Evolutionary conservation across 2,888 invertebrate genomes (phyloP), one percentile per base, ranked within the genome.

Genomic region (Unio delphinus): DNA sequence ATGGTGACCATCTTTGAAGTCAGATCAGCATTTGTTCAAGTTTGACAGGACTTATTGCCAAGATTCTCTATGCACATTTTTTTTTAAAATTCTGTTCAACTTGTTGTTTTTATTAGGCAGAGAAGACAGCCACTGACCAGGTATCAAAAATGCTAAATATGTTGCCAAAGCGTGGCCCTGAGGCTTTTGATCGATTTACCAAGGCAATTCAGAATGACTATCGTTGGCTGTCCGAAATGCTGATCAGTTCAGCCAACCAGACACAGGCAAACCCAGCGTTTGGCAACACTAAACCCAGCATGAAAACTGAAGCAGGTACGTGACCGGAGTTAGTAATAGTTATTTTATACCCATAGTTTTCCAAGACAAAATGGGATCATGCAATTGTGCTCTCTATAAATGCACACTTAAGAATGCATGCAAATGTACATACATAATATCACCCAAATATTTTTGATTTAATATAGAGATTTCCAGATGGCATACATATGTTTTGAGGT

Each of bases 151-250:
- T 85, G 80, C 65, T 85, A 26, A 75, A 79, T 45, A 68, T 84
- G 70, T 72, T 85, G 17, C 83, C 84, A 7, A 82, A 79, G 54
- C 65, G 85, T 63, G 85, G 85, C 1, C 85, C 85, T 0, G 76
- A 81, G 18, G 84, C 85, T 3, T 84, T 85, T 68, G 78, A 81
- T 34, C 61, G 57, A 23, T 85, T 85, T 67, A 64, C 83, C 5
- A 73, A 73, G 23, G 77, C 82, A 1, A 70, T 86, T 4, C 77
- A 81, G 61, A 72, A 70, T 17, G 78, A 79, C 59, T 81, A 84
- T 67, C 83, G 83, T 0, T 85, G 86, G 86, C 72, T 86, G 55
- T 80, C 81, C 11, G 66, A 80, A 5, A 75, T 72, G 55, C 68
- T 85, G 54, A 72, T 71, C 4, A 70, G 73, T 54, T 68, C 69